Base-by-base conservation (phyloP, 2,888 invertebrate species). In the Agonum fuliginosum region DNA sequence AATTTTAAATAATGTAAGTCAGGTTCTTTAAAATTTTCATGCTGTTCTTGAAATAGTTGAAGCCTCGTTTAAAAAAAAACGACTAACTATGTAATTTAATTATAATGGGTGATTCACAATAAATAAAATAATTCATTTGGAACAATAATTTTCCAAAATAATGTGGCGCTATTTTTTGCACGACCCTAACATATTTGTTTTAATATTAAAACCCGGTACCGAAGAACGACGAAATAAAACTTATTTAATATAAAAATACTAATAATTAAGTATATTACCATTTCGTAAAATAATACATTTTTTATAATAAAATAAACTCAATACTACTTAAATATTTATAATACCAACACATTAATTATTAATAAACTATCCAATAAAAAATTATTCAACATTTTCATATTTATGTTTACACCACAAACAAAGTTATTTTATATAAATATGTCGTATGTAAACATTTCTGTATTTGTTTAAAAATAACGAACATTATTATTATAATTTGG, bases 401-500 rank as follows among this genome's bases (percentile, higher is more conserved):
- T 54, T 19, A 20, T 6, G 8, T 54, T 54, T 22, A n/a, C n/a
- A n/a, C n/a, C n/a, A n/a, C n/a, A 19, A 54, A n/a, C 8, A 51
- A 51, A 51, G 22, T 22, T 17, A 24, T 19, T 48, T 1, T 6
- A 20, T 19, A 48, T 20, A 54, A 54, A n/a, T 1, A 48, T 48
- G 1, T 20, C 12, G 3, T n/a, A 20, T 17, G 10, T 20, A 48
- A 48, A 20, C 10, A 48, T 20, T 24, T 22, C 8, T n/a, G 24
- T 24, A 54, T 22, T n/a, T n/a, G 51, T 43, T 14, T 14, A 51
- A 51, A 17, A 8, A 48, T n/a, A n/a, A n/a, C n/a, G n/a, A n/a
- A n/a, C n/a, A n/a, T n/a, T n/a, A 54, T 22, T 54, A 12, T 24
- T 54, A 51, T 51, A 54, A 24, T 54, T 54, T 54, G 6, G 34